Conservation (phyloP, 1,140 invertebrate genomes). For the Eulimnadia texana region DNA sequence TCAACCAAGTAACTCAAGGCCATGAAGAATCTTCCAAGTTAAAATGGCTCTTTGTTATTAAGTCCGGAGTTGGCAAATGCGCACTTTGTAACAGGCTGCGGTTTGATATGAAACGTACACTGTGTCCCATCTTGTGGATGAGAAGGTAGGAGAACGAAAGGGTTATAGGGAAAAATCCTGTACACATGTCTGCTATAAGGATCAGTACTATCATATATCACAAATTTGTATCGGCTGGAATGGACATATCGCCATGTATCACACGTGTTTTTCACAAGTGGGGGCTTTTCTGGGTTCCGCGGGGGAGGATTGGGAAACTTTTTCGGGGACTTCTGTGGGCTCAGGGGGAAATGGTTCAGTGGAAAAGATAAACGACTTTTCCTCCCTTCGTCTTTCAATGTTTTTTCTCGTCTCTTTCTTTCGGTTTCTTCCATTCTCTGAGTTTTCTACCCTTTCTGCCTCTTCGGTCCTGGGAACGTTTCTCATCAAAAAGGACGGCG, state of each 20-base stretch:
- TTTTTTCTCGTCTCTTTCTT: background rate
- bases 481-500: too few species aligned
- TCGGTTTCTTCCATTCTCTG: background rate
- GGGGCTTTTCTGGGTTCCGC: too few species aligned
- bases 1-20: background rate
- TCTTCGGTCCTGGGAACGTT: too few species aligned
- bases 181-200: background rate
- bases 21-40: background rate
- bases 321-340: too few species aligned
- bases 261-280: background rate
- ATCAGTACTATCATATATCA: background rate
- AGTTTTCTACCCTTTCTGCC: background rate
- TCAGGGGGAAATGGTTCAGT: background rate
- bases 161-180: background rate
- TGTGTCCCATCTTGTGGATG: too few species aligned
- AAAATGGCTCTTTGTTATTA: background rate
- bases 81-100: too few species aligned
- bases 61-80: too few species aligned
- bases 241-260: background rate
- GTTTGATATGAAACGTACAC: too few species aligned
- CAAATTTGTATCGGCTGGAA: background rate
- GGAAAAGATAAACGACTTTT: background rate
- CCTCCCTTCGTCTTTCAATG: too few species aligned
- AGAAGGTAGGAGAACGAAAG: too few species aligned
- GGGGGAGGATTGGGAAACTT: too few species aligned